Conservation (phyloP, 2,113 vertebrate species). For the Maylandia zebra region DNA sequence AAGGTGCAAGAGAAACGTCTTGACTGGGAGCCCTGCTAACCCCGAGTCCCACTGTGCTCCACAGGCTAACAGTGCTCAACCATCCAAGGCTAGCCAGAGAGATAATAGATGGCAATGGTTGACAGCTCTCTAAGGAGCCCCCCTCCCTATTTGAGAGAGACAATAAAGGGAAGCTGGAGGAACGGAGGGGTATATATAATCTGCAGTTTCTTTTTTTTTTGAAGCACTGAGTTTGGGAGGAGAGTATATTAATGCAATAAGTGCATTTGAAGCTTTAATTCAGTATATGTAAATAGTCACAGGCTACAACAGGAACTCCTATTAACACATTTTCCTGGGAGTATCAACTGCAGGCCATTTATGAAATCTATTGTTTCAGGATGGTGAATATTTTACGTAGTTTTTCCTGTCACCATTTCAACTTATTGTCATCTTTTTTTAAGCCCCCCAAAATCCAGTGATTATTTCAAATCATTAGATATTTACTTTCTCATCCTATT, state of each 20-base stretch:
- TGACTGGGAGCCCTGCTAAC: constrained; percentile 20
- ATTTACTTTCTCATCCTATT: not conserved
- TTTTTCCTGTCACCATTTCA: not conserved
- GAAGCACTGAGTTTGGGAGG: not conserved
- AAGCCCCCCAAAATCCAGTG: not conserved
- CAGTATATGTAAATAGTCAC: not conserved
- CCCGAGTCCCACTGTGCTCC: constrained; percentile 20
- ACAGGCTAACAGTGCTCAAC: constrained; percentile 33
- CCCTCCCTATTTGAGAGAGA: not conserved
- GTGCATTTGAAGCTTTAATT: not conserved
- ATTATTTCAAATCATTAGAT: not conserved
- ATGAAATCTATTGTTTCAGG: not conserved
- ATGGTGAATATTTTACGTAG: not conserved
- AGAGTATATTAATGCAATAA: not conserved
- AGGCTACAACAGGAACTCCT: not conserved
- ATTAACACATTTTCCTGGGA: not conserved
- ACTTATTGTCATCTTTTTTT: not conserved
- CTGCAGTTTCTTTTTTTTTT: not conserved
- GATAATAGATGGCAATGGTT: constrained; percentile 54
- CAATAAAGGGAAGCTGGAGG: not conserved
- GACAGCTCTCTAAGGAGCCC: constrained; percentile 41
- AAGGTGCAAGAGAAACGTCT: not conserved
- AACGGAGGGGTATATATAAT: not conserved
- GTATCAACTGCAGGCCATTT: not conserved
- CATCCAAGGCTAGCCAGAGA: constrained; percentile 28